Conservation (phyloP, 1,140 invertebrate genomes). For the Mercenaria mercenaria region DNA sequence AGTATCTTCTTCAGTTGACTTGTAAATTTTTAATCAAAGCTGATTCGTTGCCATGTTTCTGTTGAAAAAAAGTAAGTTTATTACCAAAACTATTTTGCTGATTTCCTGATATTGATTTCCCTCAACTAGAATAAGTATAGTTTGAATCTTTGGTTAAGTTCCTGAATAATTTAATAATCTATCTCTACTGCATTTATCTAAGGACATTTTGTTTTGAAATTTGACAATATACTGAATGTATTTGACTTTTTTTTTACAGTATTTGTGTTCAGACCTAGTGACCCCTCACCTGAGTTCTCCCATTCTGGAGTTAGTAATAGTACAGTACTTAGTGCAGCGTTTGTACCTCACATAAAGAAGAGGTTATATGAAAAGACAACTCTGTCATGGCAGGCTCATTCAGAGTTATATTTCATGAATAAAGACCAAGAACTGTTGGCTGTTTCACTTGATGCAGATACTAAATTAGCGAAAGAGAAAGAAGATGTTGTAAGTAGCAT, state of each 20-base stretch:
- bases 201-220: too few relatives aligned
- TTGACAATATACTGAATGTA: too few relatives aligned
- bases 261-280: conserved; percentile 52
- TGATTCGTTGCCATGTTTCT: too few relatives aligned
- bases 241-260: conserved; percentile 43
- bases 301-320: conserved; percentile 19
- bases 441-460: conserved; percentile 13
- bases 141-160: too few relatives aligned
- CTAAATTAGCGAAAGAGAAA: not conserved
- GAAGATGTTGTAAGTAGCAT: conserved; percentile 28
- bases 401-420: conserved; percentile 64
- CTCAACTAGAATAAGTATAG: too few relatives aligned
- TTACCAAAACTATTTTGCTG: too few relatives aligned
- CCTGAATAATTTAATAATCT: too few relatives aligned
- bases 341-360: conserved; percentile 59
- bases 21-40: too few relatives aligned
- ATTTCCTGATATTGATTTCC: too few relatives aligned
- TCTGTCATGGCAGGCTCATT: conserved; percentile 54
- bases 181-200: too few relatives aligned
- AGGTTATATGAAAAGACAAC: conserved; percentile 45
- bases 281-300: conserved; percentile 21
- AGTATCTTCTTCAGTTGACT: too few relatives aligned
- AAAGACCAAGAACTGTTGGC: conserved; percentile 51
- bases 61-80: too few relatives aligned
- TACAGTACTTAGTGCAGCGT: not conserved